Percentiles rank a stretch among this genome's conserved stretches.
Evolutionary conservation across 2,797 vertebrate genomes (phyloP).

Genomic region (Brachyalestes nurse): DNA sequence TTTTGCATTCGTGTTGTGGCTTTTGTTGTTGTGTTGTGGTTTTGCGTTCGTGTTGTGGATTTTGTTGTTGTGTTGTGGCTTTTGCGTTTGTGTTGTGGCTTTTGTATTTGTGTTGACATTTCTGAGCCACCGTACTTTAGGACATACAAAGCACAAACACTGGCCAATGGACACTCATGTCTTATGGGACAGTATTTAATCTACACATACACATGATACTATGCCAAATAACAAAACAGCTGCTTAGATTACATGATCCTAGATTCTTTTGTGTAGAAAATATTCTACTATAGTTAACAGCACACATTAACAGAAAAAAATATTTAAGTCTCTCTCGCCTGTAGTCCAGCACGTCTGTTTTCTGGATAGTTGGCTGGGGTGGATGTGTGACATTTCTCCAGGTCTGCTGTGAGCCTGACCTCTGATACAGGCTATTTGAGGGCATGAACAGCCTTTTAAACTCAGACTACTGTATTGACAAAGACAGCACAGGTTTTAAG

Average conservation of each 20-base stretch:
- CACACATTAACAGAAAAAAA: not conserved
- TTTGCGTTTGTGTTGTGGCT: no score
- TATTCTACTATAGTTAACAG: not conserved
- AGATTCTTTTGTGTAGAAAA: not conserved
- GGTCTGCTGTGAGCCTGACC: slow-evolving; percentile 28
- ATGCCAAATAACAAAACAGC: not conserved
- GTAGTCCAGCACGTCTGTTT: not conserved
- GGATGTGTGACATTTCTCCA: slow-evolving; percentile 8
- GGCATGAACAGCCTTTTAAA: slow-evolving; percentile 7
- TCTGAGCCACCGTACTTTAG: no score
- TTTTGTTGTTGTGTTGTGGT: no score
- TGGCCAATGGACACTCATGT: no score
- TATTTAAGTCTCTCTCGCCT: not conserved
- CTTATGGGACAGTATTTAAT: not conserved
- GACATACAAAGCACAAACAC: no score
- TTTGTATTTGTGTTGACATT: no score
- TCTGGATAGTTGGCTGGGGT: slow-evolving; percentile 9
- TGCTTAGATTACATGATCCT: slow-evolving; percentile 1
- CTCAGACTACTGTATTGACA: not conserved
- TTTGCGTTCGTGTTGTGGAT: no score
- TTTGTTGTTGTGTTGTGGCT: no score
- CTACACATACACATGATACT: not conserved
- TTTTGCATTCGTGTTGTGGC: no score
- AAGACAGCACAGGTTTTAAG: not conserved
- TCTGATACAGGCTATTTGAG: slow-evolving; percentile 8